Evolutionary conservation across 2,113 vertebrate genomes (phyloP).

Genomic region (Thamnophis sirtalis): DNA sequence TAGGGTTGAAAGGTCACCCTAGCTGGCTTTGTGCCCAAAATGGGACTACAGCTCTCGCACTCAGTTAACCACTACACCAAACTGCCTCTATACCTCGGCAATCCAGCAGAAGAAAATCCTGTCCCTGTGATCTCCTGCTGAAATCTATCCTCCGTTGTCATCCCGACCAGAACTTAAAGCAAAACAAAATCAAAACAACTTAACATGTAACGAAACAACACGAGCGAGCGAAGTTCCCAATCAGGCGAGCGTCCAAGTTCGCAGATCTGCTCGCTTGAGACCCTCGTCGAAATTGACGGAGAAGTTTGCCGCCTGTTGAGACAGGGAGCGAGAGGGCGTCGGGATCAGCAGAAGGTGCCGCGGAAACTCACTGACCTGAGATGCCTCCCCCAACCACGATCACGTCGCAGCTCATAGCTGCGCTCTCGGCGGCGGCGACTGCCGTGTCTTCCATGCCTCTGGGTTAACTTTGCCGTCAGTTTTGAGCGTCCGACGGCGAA

Average conservation of each 20-base stretch:
- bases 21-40: not conserved
- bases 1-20: not conserved
- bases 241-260: not conserved
- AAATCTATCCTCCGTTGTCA: not conserved
- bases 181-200: not conserved
- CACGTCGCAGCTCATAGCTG: slow-evolving; percentile 74
- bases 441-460: not conserved
- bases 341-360: not conserved
- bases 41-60: not conserved
- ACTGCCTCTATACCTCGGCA: not conserved
- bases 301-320: not conserved
- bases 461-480: not conserved
- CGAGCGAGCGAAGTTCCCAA: not conserved
- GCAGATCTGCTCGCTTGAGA: not conserved
- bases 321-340: not conserved
- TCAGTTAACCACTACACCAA: not conserved
- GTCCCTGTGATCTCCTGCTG: not conserved
- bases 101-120: not conserved
- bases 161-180: not conserved
- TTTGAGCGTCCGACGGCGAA: not conserved
- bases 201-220: not conserved
- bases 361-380: slow-evolving; percentile 72
- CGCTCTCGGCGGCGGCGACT: not conserved
- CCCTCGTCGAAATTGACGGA: not conserved
- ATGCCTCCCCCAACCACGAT: slow-evolving; percentile 83